These are phyloP conservation scores for Goniozus legneri DNA, from an alignment of 1,140 invertebrate species.

Conservation along the genomic window DNA sequence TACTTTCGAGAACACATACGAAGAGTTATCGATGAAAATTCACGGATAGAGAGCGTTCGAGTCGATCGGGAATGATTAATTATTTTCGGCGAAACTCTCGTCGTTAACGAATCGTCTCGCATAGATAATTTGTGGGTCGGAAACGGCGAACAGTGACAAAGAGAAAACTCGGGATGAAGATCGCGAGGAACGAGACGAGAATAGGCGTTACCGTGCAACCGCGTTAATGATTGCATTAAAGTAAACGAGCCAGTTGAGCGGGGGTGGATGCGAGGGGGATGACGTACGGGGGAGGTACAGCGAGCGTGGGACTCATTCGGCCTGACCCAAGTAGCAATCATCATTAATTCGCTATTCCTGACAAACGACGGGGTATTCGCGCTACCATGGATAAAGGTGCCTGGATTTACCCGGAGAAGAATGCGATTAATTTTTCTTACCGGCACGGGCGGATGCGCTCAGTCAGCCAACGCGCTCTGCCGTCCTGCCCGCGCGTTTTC, in stretches of 20 bases:
- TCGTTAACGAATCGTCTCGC: no score
- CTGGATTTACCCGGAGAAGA: constrained; percentile 41
- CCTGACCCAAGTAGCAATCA: constrained; percentile 39
- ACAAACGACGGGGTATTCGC: constrained; percentile 46
- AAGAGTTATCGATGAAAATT: no score
- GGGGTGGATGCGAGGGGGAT: neutral
- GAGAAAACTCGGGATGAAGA: constrained; percentile 1
- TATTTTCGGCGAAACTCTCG: no score
- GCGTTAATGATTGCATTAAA: constrained; percentile 40
- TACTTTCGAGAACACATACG: no score
- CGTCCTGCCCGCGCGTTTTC: constrained; percentile 34
- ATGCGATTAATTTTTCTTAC: constrained; percentile 50
- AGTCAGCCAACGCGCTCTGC: no score
- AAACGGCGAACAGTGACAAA: no score
- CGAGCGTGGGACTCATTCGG: constrained; percentile 31
- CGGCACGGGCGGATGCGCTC: constrained; percentile 27
- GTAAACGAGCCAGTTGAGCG: constrained; percentile 33
- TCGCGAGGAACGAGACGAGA: neutral
- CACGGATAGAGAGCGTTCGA: no score
- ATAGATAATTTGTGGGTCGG: no score
- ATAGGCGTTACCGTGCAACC: constrained; percentile 13
- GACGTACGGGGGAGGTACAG: constrained; percentile 17
- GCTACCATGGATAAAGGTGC: constrained; percentile 43
- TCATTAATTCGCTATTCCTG: constrained; percentile 50
- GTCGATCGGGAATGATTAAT: no score